phyloP scores from a whole-genome alignment of 2,797 vertebrate genomes.

The Tamandua tetradactyla region DNA sequence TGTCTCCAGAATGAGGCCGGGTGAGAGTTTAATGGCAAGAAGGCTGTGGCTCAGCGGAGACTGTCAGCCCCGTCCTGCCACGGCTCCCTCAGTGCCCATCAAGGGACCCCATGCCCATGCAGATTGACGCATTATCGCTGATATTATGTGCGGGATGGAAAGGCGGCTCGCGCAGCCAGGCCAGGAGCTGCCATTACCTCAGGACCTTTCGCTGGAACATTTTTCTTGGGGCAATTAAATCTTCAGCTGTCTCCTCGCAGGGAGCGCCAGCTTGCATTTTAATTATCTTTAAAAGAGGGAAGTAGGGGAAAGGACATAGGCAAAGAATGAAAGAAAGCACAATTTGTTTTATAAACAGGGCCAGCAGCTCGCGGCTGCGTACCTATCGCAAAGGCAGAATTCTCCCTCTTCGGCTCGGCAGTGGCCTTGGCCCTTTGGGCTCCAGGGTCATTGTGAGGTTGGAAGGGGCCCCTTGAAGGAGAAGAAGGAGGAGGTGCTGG shows the following conservation, averaged over 20 bases:
- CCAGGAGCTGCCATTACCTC: slow-evolving; percentile 52
- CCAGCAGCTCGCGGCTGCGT: neutral
- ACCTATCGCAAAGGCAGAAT: neutral
- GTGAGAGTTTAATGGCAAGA: slow-evolving; percentile 61
- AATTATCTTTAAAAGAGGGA: slow-evolving; percentile 71
- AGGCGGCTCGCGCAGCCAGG: neutral
- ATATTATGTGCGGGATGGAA: neutral
- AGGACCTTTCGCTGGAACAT: slow-evolving; percentile 74
- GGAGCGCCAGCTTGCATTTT: slow-evolving; percentile 77
- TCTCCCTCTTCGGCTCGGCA: neutral
- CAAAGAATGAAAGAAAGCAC: slow-evolving; percentile 69
- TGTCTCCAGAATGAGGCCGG: slow-evolving; percentile 20
- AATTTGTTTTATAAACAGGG: slow-evolving; percentile 51
- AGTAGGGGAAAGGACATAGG: slow-evolving; percentile 66
- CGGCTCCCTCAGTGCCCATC: neutral
- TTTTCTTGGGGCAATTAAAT: slow-evolving; percentile 81
- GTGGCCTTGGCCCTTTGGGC: neutral
- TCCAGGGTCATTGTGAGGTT: neutral
- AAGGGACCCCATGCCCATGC: neutral
- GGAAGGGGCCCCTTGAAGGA: neutral
- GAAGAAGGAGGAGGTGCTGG: fast-evolving
- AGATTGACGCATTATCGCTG: slow-evolving; percentile 39
- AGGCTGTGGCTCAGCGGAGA: neutral
- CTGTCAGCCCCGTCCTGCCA: neutral
- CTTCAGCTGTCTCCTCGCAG: slow-evolving; percentile 70